phyloP scores from a whole-genome alignment of 2,113 vertebrate genomes.

The Scytalopus superciliaris region DNA sequence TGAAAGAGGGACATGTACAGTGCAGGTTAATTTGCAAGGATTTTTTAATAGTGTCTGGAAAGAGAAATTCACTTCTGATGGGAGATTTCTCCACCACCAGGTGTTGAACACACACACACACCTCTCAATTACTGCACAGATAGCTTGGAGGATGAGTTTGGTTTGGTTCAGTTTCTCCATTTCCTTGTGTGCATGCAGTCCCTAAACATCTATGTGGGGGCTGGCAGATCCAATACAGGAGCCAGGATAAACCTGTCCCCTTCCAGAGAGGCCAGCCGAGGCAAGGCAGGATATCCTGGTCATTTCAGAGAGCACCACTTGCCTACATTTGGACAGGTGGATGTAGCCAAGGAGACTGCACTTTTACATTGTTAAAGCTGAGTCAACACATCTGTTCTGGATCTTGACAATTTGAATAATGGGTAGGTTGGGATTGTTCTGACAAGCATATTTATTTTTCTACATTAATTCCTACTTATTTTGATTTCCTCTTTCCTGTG shows the following conservation, averaged over 20 bases:
- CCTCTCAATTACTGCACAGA: not conserved
- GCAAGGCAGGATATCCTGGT: not conserved
- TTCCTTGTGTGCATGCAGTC: not conserved
- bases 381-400: not conserved
- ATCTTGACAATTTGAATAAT: not conserved
- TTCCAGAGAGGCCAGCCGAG: not conserved
- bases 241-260: accelerated
- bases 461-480: not conserved
- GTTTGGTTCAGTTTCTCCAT: not conserved
- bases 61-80: not conserved
- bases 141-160: not conserved
- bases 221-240: not conserved
- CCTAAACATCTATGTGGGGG: not conserved
- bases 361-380: not conserved
- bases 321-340: not conserved
- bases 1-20: not conserved
- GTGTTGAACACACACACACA: not conserved
- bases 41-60: not conserved
- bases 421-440: not conserved
- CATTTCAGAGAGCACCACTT: not conserved
- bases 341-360: not conserved
- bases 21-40: not conserved
- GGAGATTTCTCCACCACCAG: not conserved
- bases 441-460: not conserved
- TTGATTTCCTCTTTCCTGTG: not conserved